Evolutionary conservation across 92 coral and sea anemone species (phyloP).

Genomic region (Epizoanthus illoricatus): DNA sequence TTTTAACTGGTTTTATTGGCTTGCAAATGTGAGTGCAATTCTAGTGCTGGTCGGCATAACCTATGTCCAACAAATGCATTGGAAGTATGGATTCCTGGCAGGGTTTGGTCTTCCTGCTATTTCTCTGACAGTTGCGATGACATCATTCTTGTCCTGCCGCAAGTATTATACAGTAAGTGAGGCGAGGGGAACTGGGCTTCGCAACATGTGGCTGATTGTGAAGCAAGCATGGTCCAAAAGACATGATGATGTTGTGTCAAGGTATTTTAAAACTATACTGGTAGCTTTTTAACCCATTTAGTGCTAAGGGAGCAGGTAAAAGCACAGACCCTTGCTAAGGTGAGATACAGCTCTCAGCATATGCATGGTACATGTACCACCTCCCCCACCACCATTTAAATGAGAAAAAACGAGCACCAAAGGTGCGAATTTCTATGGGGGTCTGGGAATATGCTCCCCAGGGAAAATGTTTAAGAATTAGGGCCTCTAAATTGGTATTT

Average conservation of each 20-base stretch:
- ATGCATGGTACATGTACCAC: no score
- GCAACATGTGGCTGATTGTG: conserved; percentile 73
- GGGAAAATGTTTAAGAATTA: no score
- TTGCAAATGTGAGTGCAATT: conserved; percentile 76
- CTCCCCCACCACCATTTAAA: no score
- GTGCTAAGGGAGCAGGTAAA: no score
- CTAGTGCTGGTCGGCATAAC: conserved; percentile 68
- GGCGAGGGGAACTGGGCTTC: conserved; percentile 77
- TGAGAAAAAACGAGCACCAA: no score
- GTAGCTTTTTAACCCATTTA: no score
- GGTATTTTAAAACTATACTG: conserved; percentile 26
- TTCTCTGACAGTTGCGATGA: conserved; percentile 68
- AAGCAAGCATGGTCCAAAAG: conserved; percentile 83
- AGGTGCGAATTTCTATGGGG: no score
- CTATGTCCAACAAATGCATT: conserved; percentile 74
- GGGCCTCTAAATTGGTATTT: no score
- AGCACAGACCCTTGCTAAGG: no score
- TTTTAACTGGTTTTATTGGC: conserved; percentile 87
- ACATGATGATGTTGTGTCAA: conserved; percentile 50
- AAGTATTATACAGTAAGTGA: conserved; percentile 63
- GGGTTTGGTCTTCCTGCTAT: conserved; percentile 84
- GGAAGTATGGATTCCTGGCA: conserved; percentile 73
- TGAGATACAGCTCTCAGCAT: no score
- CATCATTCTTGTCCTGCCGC: conserved; percentile 65
- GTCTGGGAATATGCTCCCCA: no score